phyloP scores from a whole-genome alignment of 2,797 vertebrate genomes.

The Bradypodion pumilum region DNA sequence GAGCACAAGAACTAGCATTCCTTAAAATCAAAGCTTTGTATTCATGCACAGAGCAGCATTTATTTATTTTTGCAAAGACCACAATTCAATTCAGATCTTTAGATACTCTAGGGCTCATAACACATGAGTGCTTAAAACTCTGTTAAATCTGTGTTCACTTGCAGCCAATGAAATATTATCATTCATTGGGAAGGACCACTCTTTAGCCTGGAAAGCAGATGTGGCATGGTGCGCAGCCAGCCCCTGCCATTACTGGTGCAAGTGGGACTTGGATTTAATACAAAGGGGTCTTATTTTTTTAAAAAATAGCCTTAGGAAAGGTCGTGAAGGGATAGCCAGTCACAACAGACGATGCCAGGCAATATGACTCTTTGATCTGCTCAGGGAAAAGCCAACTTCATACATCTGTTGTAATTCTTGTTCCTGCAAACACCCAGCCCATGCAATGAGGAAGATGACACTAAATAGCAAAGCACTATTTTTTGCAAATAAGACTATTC shows the following conservation, averaged over 20 bases:
- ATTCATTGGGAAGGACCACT: background rate
- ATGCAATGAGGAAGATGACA: background rate
- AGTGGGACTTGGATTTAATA: background rate
- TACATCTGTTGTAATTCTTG: background rate
- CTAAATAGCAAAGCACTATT: conserved; percentile 4
- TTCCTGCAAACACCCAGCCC: too few relatives aligned
- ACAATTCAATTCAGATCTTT: background rate
- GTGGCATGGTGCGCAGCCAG: background rate
- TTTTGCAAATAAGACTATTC: background rate
- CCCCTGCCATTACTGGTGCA: background rate
- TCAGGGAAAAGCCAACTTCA: background rate
- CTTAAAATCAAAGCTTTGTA: background rate
- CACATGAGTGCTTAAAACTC: background rate
- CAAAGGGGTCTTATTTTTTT: background rate
- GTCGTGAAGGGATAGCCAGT: background rate
- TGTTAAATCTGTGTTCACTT: background rate
- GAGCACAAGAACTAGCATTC: background rate
- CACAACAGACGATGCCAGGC: background rate
- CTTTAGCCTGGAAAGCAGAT: background rate
- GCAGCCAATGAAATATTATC: background rate
- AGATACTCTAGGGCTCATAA: background rate
- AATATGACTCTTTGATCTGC: background rate
- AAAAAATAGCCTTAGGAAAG: background rate
- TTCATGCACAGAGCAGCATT: background rate
- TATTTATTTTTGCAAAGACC: too few relatives aligned